Evolutionary conservation across 2,113 vertebrate genomes (phyloP).

Genomic region (Agapornis roseicollis): DNA sequence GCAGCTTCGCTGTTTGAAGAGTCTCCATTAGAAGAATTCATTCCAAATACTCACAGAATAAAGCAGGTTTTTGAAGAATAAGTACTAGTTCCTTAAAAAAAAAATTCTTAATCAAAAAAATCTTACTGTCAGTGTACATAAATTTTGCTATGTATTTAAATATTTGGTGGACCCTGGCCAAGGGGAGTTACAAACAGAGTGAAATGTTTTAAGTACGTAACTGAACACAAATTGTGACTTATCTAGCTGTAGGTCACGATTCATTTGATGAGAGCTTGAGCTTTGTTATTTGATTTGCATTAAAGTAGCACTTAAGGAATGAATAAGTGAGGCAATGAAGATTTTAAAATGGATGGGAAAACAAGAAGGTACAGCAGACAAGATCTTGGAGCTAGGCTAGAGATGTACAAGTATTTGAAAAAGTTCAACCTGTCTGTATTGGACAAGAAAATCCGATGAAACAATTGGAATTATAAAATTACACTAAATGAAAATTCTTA

Average conservation of each 20-base stretch:
- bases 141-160: neutral
- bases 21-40: neutral
- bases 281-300: neutral
- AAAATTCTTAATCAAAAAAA: neutral
- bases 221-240: neutral
- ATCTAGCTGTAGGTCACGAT: neutral
- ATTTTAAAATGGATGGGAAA: neutral
- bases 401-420: neutral
- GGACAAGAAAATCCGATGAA: neutral
- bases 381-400: neutral
- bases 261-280: neutral
- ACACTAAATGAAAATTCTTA: neutral
- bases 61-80: constrained; percentile 31
- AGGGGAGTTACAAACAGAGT: neutral
- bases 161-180: neutral
- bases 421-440: neutral
- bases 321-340: neutral
- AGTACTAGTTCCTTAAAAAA: neutral
- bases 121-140: neutral
- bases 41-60: neutral
- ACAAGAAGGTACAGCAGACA: neutral
- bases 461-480: neutral
- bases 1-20: constrained; percentile 56
- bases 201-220: neutral
- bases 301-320: neutral